These are phyloP conservation scores for Turritopsis dohrnii DNA, from an alignment of 30 jellyfish, hydroid and myxozoan genomes.

Conservation along the genomic window DNA sequence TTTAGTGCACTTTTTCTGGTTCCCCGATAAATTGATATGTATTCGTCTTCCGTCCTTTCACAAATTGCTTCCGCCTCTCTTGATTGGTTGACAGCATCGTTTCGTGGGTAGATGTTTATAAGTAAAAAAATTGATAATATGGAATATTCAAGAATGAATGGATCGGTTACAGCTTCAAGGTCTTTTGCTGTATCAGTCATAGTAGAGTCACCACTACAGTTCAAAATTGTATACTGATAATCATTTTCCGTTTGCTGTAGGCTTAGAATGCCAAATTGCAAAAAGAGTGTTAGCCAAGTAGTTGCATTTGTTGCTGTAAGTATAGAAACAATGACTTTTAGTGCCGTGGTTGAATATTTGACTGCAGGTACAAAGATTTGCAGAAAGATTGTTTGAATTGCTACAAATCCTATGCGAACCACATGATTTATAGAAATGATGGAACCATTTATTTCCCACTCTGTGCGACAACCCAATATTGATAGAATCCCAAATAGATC, in stretches of 20 bases:
- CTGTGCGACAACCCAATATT: neutral
- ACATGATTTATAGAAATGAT: neutral
- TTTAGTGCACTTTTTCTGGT: neutral
- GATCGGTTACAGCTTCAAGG: neutral
- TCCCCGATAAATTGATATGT: too few species aligned
- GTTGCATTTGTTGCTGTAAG: neutral
- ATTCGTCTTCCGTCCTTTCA: too few species aligned
- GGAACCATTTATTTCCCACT: neutral
- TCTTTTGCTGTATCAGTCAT: neutral
- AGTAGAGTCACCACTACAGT: neutral
- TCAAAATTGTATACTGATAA: neutral
- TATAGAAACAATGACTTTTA: neutral
- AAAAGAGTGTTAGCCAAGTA: neutral
- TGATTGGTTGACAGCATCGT: neutral
- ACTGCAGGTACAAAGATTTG: neutral
- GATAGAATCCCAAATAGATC: neutral
- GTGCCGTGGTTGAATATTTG: neutral
- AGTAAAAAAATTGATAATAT: neutral
- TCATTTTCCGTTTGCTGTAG: neutral
- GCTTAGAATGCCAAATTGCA: neutral
- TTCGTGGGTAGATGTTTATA: neutral
- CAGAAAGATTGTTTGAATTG: neutral
- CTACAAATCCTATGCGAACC: neutral
- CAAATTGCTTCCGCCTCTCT: too few species aligned
- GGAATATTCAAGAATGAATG: neutral